Percentiles rank a stretch among this genome's conserved stretches.
Conservation (phyloP, 2,888 invertebrate genomes). For the Ochlodes sylvanus region DNA sequence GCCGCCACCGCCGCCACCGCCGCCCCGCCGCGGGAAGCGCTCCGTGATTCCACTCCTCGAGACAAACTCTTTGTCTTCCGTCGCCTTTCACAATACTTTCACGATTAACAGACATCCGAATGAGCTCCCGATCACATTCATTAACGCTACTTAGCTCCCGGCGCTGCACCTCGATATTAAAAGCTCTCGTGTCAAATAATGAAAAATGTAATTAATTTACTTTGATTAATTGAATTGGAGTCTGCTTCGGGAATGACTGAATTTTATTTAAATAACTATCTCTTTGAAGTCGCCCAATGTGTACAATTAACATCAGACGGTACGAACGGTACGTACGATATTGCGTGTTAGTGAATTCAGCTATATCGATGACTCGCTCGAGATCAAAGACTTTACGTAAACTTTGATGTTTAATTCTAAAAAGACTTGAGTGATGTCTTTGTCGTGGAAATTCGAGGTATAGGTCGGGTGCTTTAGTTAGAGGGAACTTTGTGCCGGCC, state of each 20-base stretch:
- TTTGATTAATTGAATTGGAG: slow-evolving; percentile 34
- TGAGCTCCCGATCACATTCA: slow-evolving; percentile 32
- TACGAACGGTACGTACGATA: slow-evolving; percentile 49
- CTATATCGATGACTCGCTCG: slow-evolving; percentile 72
- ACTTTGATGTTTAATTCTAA: slow-evolving; percentile 78
- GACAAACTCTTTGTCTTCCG: slow-evolving; percentile 74
- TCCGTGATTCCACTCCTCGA: slow-evolving; percentile 60
- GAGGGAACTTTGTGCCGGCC: slow-evolving; percentile 57
- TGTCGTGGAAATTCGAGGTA: slow-evolving; percentile 61
- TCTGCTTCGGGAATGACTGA: slow-evolving; percentile 41
- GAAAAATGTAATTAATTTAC: slow-evolving; percentile 28
- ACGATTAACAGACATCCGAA: slow-evolving; percentile 31
- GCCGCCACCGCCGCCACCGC: slow-evolving; percentile 64
- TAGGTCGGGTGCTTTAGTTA: slow-evolving; percentile 58
- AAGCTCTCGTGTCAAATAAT: slow-evolving; percentile 13
- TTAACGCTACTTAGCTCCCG: neutral
- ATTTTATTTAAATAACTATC: slow-evolving; percentile 45
- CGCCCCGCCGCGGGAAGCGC: slow-evolving; percentile 51
- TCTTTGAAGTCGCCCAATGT: slow-evolving; percentile 48
- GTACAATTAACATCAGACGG: slow-evolving; percentile 51
- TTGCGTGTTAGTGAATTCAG: slow-evolving; percentile 60
- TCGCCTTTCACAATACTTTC: slow-evolving; percentile 57
- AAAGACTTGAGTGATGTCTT: slow-evolving; percentile 71
- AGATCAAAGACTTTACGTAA: slow-evolving; percentile 73
- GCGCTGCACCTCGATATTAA: neutral